Percentiles rank a stretch among this genome's conserved stretches.
phyloP scores from a whole-genome alignment of 2,888 invertebrate genomes.

The Lithodes maja region DNA sequence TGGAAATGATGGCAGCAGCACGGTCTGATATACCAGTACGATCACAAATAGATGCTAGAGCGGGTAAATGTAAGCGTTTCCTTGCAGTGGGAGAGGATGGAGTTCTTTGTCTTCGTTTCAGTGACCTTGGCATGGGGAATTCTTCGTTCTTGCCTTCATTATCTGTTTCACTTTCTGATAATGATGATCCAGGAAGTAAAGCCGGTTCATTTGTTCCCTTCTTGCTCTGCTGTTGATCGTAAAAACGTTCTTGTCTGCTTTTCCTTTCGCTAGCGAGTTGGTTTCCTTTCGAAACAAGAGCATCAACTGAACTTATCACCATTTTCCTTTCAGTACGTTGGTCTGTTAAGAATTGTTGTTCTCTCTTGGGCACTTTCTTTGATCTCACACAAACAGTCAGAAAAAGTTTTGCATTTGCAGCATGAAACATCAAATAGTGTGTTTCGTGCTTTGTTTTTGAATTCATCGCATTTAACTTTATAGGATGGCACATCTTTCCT shows the following conservation, averaged over 20 bases:
- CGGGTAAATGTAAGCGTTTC: constrained; percentile 3
- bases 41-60: constrained; percentile 43
- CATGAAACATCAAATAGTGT: background rate
- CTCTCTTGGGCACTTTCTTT: too few species aligned
- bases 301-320: background rate
- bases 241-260: background rate
- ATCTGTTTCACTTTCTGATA: background rate
- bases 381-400: background rate
- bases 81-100: background rate
- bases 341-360: background rate
- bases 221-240: background rate
- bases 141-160: background rate
- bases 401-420: background rate
- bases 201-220: background rate
- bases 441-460: background rate
- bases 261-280: background rate
- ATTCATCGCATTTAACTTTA: background rate
- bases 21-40: constrained; percentile 41
- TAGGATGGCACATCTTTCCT: background rate
- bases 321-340: background rate
- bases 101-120: background rate
- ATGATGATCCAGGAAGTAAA: background rate
- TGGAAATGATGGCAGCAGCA: constrained; percentile 52
- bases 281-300: background rate
- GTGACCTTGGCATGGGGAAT: background rate